These are phyloP conservation scores for Copsychus sechellarum DNA, from an alignment of 2,113 vertebrate species.

Conservation along the genomic window DNA sequence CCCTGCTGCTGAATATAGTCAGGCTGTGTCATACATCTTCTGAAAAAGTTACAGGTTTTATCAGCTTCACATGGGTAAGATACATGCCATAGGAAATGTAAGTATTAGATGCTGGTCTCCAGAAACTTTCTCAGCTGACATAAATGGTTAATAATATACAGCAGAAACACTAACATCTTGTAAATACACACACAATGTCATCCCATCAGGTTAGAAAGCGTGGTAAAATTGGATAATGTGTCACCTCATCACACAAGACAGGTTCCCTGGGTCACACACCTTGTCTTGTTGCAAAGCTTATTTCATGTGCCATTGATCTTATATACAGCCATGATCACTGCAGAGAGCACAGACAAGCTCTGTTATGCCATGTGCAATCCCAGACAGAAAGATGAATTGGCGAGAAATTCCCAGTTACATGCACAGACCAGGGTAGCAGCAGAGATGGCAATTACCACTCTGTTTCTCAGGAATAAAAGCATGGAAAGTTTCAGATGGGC, in stretches of 20 bases:
- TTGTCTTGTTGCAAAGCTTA: neutral
- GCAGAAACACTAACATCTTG: neutral
- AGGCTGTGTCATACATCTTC: neutral
- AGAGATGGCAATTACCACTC: neutral
- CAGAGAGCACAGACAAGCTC: neutral
- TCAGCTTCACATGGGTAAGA: neutral
- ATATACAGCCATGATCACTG: neutral
- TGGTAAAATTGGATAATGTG: neutral
- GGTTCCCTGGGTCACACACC: neutral
- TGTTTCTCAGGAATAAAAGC: neutral
- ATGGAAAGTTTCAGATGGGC: neutral
- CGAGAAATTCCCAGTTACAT: neutral
- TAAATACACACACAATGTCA: neutral
- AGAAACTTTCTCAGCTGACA: neutral
- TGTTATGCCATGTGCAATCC: neutral
- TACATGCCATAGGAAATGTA: neutral
- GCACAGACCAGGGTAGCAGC: slow-evolving; percentile 4
- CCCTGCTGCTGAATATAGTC: neutral
- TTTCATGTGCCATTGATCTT: neutral
- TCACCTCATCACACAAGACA: neutral
- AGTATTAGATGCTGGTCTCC: neutral
- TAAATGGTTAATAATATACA: neutral
- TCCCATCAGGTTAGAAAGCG: neutral
- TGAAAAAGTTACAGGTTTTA: neutral
- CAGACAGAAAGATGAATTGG: neutral